Evolutionary conservation across 2,888 invertebrate species (phyloP).

Genomic region (Biston stratarius): DNA sequence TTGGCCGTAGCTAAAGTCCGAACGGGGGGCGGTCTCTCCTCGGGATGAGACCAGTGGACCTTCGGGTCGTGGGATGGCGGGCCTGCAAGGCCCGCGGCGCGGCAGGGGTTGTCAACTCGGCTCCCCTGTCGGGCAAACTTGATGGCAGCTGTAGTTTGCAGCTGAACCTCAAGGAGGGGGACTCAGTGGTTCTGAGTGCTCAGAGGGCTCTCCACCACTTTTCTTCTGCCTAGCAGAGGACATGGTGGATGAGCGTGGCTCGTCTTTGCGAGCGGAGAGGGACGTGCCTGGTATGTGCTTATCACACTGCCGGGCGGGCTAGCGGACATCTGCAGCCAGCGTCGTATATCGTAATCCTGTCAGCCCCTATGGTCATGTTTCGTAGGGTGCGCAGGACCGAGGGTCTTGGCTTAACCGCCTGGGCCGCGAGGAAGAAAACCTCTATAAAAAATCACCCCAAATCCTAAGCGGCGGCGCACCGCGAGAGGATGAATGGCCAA

Average conservation of each 20-base stretch:
- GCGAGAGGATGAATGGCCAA: conserved; percentile 23
- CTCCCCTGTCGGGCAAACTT: no score
- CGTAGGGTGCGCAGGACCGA: conserved; percentile 3
- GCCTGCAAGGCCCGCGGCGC: no score
- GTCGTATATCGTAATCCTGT: neutral
- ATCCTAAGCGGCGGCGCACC: conserved; percentile 21
- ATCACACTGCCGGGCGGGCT: neutral
- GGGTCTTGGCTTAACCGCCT: conserved; percentile 19
- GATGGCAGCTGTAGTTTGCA: no score
- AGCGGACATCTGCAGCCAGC: neutral
- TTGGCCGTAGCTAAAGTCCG: no score
- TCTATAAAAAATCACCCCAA: conserved; percentile 22
- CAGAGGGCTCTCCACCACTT: neutral
- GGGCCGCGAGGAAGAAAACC: conserved; percentile 18
- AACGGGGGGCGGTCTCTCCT: no score
- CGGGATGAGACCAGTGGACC: no score
- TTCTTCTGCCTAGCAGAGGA: conserved; percentile 2
- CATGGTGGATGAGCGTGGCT: neutral
- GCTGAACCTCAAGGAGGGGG: no score
- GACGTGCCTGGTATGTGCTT: neutral
- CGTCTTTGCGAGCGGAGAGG: neutral
- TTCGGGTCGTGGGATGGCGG: no score
- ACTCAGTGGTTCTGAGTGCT: no score
- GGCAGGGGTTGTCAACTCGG: no score
- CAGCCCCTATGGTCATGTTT: conserved; percentile 8